A percentile compares a stretch with the other conserved stretches of the same genome.
Evolutionary conservation across 1,140 invertebrate species (phyloP).

Genomic region (Drosophila navojoa): DNA sequence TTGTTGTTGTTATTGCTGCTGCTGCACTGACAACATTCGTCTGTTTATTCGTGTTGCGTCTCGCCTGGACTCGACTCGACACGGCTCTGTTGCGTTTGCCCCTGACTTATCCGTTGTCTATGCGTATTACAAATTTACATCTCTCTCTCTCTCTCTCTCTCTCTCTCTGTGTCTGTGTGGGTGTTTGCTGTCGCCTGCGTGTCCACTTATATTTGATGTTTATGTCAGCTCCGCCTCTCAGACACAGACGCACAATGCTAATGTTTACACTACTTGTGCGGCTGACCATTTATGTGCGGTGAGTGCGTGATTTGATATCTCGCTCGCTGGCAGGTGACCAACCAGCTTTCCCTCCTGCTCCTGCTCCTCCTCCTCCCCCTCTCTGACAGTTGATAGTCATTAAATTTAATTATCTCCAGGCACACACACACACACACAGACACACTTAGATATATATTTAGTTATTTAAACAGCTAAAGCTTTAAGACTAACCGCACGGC

Average conservation of each 20-base stretch:
- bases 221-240: slow-evolving; percentile 58
- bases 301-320: slow-evolving; percentile 64
- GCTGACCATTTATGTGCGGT: slow-evolving; percentile 67
- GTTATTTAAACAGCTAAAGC: slow-evolving; percentile 1
- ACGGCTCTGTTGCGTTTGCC: slow-evolving; percentile 59
- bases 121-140: slow-evolving; percentile 44
- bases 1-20: slow-evolving; percentile 20
- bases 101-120: slow-evolving; percentile 37
- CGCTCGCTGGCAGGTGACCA: slow-evolving; percentile 5
- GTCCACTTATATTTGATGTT: slow-evolving; percentile 80
- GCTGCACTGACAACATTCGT: slow-evolving; percentile 33
- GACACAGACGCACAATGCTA: slow-evolving; percentile 50
- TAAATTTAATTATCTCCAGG: slow-evolving; percentile 68
- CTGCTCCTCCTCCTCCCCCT: no score
- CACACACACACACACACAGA: background rate
- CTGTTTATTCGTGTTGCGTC: slow-evolving; percentile 27
- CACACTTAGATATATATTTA: background rate
- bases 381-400: slow-evolving; percentile 34
- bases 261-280: slow-evolving; percentile 66
- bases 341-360: no score
- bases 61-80: slow-evolving; percentile 23
- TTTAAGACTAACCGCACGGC: slow-evolving; percentile 32
- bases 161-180: background rate
- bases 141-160: no score
- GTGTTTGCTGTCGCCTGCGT: slow-evolving; percentile 37